Evolutionary conservation across 2,797 vertebrate species (phyloP).

Genomic region (Coregonus suidteri): DNA sequence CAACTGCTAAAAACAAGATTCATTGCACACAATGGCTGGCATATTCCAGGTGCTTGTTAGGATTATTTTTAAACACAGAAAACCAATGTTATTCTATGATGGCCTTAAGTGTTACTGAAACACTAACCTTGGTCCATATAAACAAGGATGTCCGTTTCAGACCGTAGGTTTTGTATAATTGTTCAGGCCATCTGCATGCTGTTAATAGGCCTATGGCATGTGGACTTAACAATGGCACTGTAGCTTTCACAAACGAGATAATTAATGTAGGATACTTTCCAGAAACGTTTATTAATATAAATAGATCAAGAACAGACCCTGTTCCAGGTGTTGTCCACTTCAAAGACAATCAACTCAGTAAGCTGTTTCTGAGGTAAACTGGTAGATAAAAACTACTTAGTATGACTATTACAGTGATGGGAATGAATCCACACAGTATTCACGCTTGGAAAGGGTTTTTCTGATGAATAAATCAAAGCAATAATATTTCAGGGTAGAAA

Average conservation of each 20-base stretch:
- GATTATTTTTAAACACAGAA: slow-evolving; percentile 22
- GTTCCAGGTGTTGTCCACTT: background rate
- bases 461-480: background rate
- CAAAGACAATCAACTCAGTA: background rate
- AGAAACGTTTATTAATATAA: background rate
- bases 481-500: background rate
- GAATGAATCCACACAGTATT: too few species aligned
- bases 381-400: too few species aligned
- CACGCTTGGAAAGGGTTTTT: background rate
- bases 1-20: slow-evolving; percentile 38
- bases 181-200: slow-evolving; percentile 26
- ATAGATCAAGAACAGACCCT: background rate
- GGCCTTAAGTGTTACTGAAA: slow-evolving; percentile 27
- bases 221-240: slow-evolving; percentile 4
- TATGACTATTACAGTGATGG: too few species aligned
- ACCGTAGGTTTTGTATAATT: slow-evolving; percentile 30
- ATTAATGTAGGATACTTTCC: background rate
- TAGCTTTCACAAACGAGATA: slow-evolving; percentile 14
- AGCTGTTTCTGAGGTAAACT: background rate
- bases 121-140: slow-evolving; percentile 36
- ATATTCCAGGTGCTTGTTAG: slow-evolving; percentile 15
- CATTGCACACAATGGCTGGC: slow-evolving; percentile 31
- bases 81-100: slow-evolving; percentile 7
- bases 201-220: slow-evolving; percentile 25
- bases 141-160: slow-evolving; percentile 56